Evolutionary conservation across 1,140 invertebrate genomes (phyloP), one percentile per base, ranked within the genome.

Genomic region (Zaprionus inermis): DNA sequence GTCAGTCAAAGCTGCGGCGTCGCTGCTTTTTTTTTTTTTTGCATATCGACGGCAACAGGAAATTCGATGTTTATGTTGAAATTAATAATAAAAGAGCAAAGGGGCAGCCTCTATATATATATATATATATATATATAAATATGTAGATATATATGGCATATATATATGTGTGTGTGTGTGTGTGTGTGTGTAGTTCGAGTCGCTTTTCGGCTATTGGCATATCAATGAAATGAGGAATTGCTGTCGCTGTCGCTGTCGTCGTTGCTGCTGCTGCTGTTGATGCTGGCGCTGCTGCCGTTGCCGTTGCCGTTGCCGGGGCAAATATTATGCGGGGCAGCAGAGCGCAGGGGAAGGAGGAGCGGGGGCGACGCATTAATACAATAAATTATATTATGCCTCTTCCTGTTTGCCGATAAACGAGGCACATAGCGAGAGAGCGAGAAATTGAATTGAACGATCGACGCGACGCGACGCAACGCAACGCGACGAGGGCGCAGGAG

Each of bases 351-450:
- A n/a, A 0, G 12, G 6, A 5, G 14, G 7, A 1, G 7, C 1
- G 32, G 78, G 78, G 78, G 80, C 58, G 64, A 57, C 81, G 81
- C 80, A 90, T 89, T 89, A 89, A 89, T 89, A 89, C 84, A 89
- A 89, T 89, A 89, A 89, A 89, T 89, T 89, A 89, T 89, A 89
- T 89, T 89, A 89, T 89, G 75, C 74, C 80, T 89, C 84, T 89
- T 89, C 84, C 84, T 89, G 84, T 89, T 89, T 89, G 80, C 78
- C 74, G 85, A 81, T 84, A 88, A 88, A 83, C 71, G 66, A 58
- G 61, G 44, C 22, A 38, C 58, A 64, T 34, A 63, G 41, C 51
- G 58, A 64, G 38, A 24, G 56, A 67, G 74, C 67, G n/a, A 70
- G 72, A 73, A 78, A 82, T 81, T 68, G 81, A 88, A 83, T 83